Percentiles rank a stretch among this genome's conserved stretches.
Evolutionary conservation across 2,888 invertebrate genomes (phyloP).

Genomic region (Chironomus tentans): DNA sequence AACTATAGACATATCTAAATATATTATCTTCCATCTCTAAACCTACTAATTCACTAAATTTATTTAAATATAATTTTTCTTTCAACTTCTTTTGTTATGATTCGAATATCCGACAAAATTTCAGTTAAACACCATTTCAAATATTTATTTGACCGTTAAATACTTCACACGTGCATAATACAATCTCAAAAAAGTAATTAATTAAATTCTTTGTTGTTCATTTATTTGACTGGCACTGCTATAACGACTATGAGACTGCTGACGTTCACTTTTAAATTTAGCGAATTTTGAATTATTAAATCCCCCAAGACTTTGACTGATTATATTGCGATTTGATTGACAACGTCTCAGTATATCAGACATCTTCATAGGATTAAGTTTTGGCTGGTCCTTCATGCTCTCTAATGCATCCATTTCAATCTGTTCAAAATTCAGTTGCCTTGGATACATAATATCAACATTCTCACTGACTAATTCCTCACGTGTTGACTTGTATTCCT

Average conservation of each 20-base stretch:
- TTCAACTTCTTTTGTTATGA: no score
- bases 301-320: slow-evolving; percentile 38
- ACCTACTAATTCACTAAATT: no score
- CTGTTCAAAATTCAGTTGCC: neutral
- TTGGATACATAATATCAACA: slow-evolving; percentile 25
- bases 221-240: slow-evolving; percentile 6
- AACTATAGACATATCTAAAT: slow-evolving; percentile 83
- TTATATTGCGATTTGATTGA: slow-evolving; percentile 34
- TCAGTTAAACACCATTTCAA: no score
- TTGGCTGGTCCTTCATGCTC: neutral
- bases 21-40: slow-evolving; percentile 49
- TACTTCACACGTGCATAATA: no score
- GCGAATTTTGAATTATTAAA: neutral
- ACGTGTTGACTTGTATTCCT: slow-evolving; percentile 40
- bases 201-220: neutral
- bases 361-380: slow-evolving; percentile 31
- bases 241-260: neutral
- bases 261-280: neutral
- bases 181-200: no score
- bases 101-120: no score
- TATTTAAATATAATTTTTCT: no score
- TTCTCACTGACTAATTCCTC: slow-evolving; percentile 33
- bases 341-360: slow-evolving; percentile 38
- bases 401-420: neutral
- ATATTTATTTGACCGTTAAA: no score